A percentile compares a stretch with the other conserved stretches of the same genome.
Conservation (phyloP, 2,888 invertebrate genomes). For the Cephus nigrinus region DNA sequence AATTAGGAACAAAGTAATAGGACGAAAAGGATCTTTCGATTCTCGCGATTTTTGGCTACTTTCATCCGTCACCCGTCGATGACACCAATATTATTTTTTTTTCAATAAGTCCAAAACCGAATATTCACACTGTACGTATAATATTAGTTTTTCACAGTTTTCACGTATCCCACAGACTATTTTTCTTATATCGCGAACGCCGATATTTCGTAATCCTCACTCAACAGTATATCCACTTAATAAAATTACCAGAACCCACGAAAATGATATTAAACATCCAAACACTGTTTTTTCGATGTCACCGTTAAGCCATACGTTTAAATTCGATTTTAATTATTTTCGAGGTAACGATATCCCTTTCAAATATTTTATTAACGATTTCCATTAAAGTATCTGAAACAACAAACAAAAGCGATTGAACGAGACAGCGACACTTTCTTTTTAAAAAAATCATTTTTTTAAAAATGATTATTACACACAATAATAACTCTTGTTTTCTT, state of each 20-base stretch:
- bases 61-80: neutral
- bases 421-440: conserved; percentile 62
- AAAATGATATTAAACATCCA: neutral
- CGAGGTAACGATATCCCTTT: neutral
- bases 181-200: neutral
- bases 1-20: neutral
- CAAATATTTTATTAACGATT: neutral
- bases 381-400: neutral
- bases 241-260: neutral
- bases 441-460: conserved; percentile 59
- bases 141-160: neutral
- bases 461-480: neutral
- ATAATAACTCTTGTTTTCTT: neutral
- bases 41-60: neutral
- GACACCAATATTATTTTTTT: neutral
- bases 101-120: neutral
- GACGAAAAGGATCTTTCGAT: neutral
- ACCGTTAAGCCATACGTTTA: neutral
- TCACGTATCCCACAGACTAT: neutral
- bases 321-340: neutral
- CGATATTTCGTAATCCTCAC: neutral
- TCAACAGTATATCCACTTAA: neutral
- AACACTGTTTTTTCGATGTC: neutral
- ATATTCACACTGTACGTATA: neutral
- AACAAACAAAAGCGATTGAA: neutral